Evolutionary conservation across 2,113 vertebrate species (phyloP).

Genomic region (Choloepus hoffmanni): DNA sequence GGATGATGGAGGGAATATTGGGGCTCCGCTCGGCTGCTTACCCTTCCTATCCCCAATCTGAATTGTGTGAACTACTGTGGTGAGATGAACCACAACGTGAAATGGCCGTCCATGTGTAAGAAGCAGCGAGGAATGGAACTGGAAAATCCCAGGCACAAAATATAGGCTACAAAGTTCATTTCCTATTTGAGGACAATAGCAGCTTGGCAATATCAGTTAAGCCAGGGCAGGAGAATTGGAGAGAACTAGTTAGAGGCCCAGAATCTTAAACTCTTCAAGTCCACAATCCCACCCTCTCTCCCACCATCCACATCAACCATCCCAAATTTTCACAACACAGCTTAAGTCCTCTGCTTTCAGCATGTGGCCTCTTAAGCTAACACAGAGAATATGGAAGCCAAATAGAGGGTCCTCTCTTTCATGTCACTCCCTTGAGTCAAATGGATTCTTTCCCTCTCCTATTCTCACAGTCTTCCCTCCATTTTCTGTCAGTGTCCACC

Average conservation of each 20-base stretch:
- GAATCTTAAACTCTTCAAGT: conserved; percentile 20
- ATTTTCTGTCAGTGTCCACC: not conserved
- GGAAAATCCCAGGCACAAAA: conserved; percentile 48
- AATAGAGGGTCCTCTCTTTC: not conserved
- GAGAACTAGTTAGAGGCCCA: not conserved
- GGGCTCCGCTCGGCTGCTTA: not conserved
- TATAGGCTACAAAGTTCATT: conserved; percentile 7
- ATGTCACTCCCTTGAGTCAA: accelerated
- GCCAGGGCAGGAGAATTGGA: not conserved
- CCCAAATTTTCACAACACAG: not conserved
- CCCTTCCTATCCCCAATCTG: not conserved
- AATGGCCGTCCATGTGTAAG: not conserved
- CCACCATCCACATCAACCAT: not conserved
- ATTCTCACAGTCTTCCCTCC: not conserved
- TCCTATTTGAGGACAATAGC: conserved; percentile 41
- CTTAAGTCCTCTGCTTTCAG: not conserved
- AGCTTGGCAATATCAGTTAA: not conserved
- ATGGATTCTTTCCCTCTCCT: not conserved
- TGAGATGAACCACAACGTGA: not conserved
- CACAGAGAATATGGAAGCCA: not conserved
- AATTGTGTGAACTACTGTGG: not conserved
- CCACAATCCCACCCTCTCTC: not conserved
- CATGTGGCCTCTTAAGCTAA: not conserved
- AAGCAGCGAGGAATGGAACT: not conserved
- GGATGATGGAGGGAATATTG: not conserved